Base-by-base conservation (phyloP, 2,888 invertebrate genomes). In the Strigamia crassipes region DNA sequence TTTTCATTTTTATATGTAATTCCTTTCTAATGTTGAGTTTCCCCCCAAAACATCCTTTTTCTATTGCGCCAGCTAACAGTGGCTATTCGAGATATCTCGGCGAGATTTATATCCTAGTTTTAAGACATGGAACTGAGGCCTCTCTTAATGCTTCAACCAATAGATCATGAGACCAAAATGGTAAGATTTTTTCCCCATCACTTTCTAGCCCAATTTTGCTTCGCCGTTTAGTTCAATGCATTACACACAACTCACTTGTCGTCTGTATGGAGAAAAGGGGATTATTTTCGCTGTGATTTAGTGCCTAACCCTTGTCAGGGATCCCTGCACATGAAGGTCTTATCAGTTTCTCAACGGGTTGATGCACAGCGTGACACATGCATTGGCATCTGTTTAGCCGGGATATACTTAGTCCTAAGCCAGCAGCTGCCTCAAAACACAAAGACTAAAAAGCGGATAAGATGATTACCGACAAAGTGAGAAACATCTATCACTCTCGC, bases 311-410 rank as follows among this genome's bases (percentile, higher is more conserved):
- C 61, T 66, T 66, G 61, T 66, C 61, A 66, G 21, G 61, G 61
- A 66, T 66, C 61, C 21, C 21, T 66, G 61, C 61, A 23, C 61
- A 66, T 23, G 18, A 66, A 66, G 61, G 61, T 66, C 61, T 66
- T 66, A 66, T 66, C 61, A 66, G 61, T 66, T 66, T 66, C 61
- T 66, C 61, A 66, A 66, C 61, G 61, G 61, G 61, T 66, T 66
- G 61, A 66, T 23, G 61, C 61, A 66, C 61, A 66, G 61, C 61
- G 23, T 66, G 61, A 66, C 61, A 66, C 61, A 66, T 66, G 61
- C 61, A 66, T 66, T 21, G 61, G 61, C 61, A 23, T 66, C 61
- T 66, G 23, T 66, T 66, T 66, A 66, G 61, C 18, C 61, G 18
- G 18, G 18, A 66, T 66, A 66, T 66, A 66, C 61, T 66, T 66